These are phyloP conservation scores for Drosophila recens DNA, from an alignment of 2,888 invertebrate species.

Conservation along the genomic window DNA sequence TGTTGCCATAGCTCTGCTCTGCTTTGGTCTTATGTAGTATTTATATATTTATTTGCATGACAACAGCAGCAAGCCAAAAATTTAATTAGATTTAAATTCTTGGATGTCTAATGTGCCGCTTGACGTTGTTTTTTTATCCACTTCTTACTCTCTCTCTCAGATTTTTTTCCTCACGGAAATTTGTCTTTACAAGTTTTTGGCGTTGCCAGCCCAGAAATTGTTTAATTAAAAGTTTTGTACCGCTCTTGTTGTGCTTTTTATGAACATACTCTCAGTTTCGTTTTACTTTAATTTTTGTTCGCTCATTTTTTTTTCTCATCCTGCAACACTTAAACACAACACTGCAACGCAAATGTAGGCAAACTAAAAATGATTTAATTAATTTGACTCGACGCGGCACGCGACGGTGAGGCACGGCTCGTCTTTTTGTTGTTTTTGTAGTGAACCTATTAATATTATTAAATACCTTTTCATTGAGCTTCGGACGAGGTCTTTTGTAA, in stretches of 20 bases:
- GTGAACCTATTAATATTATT: conserved; percentile 54
- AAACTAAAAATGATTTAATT: conserved; percentile 56
- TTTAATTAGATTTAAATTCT: conserved; percentile 83
- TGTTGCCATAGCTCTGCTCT: conserved; percentile 63
- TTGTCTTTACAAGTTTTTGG: conserved; percentile 74
- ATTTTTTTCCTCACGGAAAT: conserved; percentile 53
- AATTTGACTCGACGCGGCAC: conserved; percentile 35
- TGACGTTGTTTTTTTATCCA: conserved; percentile 19
- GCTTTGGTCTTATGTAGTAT: conserved; percentile 33
- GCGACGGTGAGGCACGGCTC: neutral
- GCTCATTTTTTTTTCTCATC: conserved; percentile 15
- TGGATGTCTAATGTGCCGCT: conserved; percentile 74
- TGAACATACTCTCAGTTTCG: conserved; percentile 52
- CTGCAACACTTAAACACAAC: conserved; percentile 47
- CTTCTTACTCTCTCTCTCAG: conserved; percentile 4
- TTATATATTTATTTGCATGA: conserved; percentile 71
- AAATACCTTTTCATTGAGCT: conserved; percentile 70
- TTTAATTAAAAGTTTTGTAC: conserved; percentile 79
- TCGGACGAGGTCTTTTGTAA: conserved; percentile 45
- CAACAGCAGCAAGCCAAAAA: conserved; percentile 70
- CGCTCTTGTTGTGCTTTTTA: conserved; percentile 63
- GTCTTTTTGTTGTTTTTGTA: conserved; percentile 4
- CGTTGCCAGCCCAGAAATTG: conserved; percentile 74
- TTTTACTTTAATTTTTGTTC: conserved; percentile 41
- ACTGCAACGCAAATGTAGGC: conserved; percentile 41